Evolutionary conservation across 2,113 vertebrate genomes (phyloP), one percentile per base, ranked within the genome.

Genomic region (Mesitornis unicolor): DNA sequence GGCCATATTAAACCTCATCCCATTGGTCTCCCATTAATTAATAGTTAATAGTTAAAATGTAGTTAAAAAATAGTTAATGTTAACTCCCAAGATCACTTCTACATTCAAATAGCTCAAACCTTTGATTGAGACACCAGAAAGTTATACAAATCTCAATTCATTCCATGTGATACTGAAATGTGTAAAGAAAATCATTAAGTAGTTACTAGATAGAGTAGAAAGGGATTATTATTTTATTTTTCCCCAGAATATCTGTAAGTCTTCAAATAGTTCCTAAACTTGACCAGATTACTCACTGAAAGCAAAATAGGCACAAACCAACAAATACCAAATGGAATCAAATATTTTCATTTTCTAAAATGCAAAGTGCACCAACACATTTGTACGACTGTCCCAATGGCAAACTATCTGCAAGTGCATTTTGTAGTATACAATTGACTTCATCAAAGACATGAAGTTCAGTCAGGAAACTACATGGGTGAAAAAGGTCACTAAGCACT

Each of bases 371-470:
- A 33, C 53, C 35, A 31, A 6, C 12, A 20, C 6, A 28, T 60
- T 35, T 38, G 35, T 56, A 7, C 24, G 50, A 12, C n/a, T 1
- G 2, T 24, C 14, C 26, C 14, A 80, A 36, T 0, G 2, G 54
- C 19, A 10, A 8, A 33, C 12, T 24, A 3, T 48, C 45, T 9
- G 25, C 26, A 54, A 26, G 15, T 21, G 29, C 15, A 1, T 76
- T 26, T 33, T 65, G 26, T 54, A 26, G 11, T 33, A 10, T 14
- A 29, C 40, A 9, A 0, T 45, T 36, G 73, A 42, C 50, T 75
- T 51, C 43, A 78, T 5, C 0, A 1, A 69, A 63, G 57, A 14
- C 16, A 53, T 57, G 19, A 20, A 28, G 29, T 51, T 17, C 21
- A 16, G 28, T 20, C 47, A 63, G 50, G 43, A 69, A 48, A 26